phyloP scores from a whole-genome alignment of 2,113 vertebrate genomes.

The Podocnemis expansa region DNA sequence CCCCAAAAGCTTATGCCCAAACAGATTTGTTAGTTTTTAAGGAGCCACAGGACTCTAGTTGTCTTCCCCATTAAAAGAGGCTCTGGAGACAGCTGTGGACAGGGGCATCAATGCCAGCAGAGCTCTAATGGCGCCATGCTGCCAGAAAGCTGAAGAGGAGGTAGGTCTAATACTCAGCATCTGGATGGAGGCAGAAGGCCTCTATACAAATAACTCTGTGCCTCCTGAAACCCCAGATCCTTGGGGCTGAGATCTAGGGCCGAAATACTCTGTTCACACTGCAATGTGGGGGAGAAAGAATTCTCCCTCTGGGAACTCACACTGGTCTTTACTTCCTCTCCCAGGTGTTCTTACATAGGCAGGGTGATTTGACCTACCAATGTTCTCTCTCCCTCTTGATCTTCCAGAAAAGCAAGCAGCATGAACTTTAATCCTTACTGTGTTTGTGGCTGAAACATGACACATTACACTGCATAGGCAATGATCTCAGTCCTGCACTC shows the following conservation, averaged over 20 bases:
- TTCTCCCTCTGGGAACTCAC: neutral
- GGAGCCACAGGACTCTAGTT: too few species aligned
- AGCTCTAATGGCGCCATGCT: neutral
- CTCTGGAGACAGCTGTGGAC: neutral
- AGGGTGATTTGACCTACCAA: neutral
- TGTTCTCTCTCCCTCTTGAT: neutral
- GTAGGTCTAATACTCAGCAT: neutral
- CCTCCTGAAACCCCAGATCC: neutral
- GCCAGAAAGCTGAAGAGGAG: neutral
- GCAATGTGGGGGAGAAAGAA: neutral
- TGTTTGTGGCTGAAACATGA: neutral
- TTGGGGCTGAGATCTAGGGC: neutral
- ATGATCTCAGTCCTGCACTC: neutral
- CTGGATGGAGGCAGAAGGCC: neutral
- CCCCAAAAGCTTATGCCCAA: too few species aligned
- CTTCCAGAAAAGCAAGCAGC: slow-evolving; percentile 27
- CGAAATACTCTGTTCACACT: neutral
- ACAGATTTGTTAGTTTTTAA: too few species aligned
- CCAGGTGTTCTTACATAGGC: neutral
- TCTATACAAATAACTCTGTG: neutral
- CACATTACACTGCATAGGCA: slow-evolving; percentile 6
- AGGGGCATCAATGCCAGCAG: neutral
- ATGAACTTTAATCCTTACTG: slow-evolving; percentile 16
- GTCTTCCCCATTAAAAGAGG: neutral
- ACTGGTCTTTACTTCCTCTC: slow-evolving; percentile 11